A percentile compares a stretch with the other conserved stretches of the same genome.
phyloP scores from a whole-genome alignment of 2,888 invertebrate genomes.

The Dasypolia templi region DNA sequence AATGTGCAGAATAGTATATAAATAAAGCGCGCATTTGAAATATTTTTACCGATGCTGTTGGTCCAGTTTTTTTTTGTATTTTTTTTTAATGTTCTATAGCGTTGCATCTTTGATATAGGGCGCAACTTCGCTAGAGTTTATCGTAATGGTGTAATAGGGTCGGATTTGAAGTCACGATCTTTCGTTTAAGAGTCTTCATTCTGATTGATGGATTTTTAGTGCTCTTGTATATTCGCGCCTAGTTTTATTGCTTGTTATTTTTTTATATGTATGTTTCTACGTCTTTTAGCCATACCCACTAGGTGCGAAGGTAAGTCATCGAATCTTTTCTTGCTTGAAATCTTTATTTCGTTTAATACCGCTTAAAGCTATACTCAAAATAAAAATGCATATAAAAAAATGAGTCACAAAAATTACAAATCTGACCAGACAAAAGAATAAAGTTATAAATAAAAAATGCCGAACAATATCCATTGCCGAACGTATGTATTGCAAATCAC shows the following conservation, averaged over 20 bases:
- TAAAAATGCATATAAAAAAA: background rate
- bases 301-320: too few relatives aligned
- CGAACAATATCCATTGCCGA: slow-evolving; percentile 66
- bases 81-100: slow-evolving; percentile 2
- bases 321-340: background rate
- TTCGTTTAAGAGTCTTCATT: slow-evolving; percentile 36
- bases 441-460: slow-evolving; percentile 57
- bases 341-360: background rate
- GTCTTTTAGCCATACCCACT: too few relatives aligned
- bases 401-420: slow-evolving; percentile 36
- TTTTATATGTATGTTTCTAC: too few relatives aligned
- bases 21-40: slow-evolving; percentile 46
- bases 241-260: background rate
- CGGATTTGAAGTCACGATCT: slow-evolving; percentile 52
- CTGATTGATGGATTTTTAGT: slow-evolving; percentile 48
- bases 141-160: slow-evolving; percentile 39
- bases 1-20: slow-evolving; percentile 45
- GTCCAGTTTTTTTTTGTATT: slow-evolving; percentile 24
- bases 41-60: slow-evolving; percentile 41
- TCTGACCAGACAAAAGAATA: slow-evolving; percentile 50
- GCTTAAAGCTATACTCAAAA: background rate
- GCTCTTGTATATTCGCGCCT: slow-evolving; percentile 62
- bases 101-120: slow-evolving; percentile 20
- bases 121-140: slow-evolving; percentile 8
- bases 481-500: slow-evolving; percentile 76